A percentile compares a stretch with the other conserved stretches of the same genome.
Evolutionary conservation across 2,797 vertebrate species (phyloP).

Genomic region (Naso thynnoides): DNA sequence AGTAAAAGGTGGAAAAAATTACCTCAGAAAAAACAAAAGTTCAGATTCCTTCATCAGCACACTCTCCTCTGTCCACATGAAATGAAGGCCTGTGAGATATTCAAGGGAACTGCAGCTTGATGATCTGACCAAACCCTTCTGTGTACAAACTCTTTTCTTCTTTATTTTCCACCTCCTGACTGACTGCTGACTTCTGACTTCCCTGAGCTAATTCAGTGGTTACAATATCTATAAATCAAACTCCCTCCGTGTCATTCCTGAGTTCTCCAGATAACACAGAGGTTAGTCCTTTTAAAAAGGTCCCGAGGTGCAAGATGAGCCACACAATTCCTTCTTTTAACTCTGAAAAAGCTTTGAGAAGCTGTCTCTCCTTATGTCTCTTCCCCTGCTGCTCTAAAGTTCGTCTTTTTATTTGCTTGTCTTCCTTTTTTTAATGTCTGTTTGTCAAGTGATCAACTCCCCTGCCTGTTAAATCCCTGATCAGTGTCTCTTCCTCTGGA

Average conservation of each 20-base stretch:
- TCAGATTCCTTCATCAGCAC: constrained; percentile 15
- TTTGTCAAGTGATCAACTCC: constrained; percentile 52
- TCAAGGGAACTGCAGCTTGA: constrained; percentile 2
- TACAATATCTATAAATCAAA: constrained; percentile 18
- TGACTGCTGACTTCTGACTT: constrained; percentile 5
- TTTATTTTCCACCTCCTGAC: constrained; percentile 14
- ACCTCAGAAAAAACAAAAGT: constrained; percentile 15
- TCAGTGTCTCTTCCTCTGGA: constrained; percentile 56
- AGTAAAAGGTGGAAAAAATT: constrained; percentile 16
- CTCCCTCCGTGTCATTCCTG: constrained; percentile 11
- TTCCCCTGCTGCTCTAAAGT: constrained; percentile 36
- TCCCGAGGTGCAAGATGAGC: constrained; percentile 16
- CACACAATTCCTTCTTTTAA: constrained; percentile 28
- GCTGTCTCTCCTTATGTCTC: constrained; percentile 20
- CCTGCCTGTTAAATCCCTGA: constrained; percentile 49
- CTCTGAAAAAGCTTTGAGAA: constrained; percentile 10
- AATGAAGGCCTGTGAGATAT: constrained; percentile 2
- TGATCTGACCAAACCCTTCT: constrained; percentile 23
- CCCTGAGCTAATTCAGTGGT: constrained; percentile 13
- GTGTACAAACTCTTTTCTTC: constrained; percentile 13
- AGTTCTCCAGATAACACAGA: constrained; percentile 16
- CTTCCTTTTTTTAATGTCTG: constrained; percentile 32
- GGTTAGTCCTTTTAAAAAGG: constrained; percentile 19
- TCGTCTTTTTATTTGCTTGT: constrained; percentile 42
- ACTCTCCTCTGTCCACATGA: constrained; percentile 12